Percentiles rank a stretch among this genome's conserved stretches.
These are phyloP conservation scores for Rhinatrema bivittatum DNA, from an alignment of 2,797 vertebrate species.

Conservation along the genomic window DNA sequence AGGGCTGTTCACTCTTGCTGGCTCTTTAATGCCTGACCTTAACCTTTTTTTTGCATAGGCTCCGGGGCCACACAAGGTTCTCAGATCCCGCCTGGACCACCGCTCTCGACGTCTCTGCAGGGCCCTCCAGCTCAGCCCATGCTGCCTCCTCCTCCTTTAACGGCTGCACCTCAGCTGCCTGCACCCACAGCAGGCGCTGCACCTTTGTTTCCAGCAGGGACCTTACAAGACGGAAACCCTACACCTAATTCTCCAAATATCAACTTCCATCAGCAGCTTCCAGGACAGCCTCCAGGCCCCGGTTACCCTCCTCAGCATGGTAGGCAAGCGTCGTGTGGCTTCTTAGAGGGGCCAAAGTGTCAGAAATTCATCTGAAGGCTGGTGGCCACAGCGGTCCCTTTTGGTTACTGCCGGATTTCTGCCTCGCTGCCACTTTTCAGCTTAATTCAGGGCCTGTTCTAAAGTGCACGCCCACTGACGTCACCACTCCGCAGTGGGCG, in stretches of 20 bases:
- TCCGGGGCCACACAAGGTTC: slow-evolving; percentile 41
- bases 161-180: slow-evolving; percentile 54
- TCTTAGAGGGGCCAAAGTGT: neutral
- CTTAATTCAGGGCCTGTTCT: no score
- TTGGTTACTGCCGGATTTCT: no score
- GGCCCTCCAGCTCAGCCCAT: slow-evolving; percentile 36
- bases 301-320: slow-evolving; percentile 52
- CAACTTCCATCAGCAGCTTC: slow-evolving; percentile 61
- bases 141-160: slow-evolving; percentile 46
- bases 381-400: no score
- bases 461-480: no score
- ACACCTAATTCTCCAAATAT: slow-evolving; percentile 49
- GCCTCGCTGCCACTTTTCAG: no score
- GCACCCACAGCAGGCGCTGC: slow-evolving; percentile 45
- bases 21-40: no score
- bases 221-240: slow-evolving; percentile 52
- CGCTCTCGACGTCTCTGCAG: slow-evolving; percentile 48
- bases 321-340: slow-evolving; percentile 12
- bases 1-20: no score
- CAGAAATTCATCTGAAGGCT: no score
- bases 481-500: no score
- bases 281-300: slow-evolving; percentile 46
- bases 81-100: slow-evolving; percentile 40
- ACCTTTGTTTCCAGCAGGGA: slow-evolving; percentile 28
- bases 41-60: slow-evolving; percentile 44